Base-by-base conservation (phyloP, 2,113 vertebrate species). In the Microcebus jonahi region DNA sequence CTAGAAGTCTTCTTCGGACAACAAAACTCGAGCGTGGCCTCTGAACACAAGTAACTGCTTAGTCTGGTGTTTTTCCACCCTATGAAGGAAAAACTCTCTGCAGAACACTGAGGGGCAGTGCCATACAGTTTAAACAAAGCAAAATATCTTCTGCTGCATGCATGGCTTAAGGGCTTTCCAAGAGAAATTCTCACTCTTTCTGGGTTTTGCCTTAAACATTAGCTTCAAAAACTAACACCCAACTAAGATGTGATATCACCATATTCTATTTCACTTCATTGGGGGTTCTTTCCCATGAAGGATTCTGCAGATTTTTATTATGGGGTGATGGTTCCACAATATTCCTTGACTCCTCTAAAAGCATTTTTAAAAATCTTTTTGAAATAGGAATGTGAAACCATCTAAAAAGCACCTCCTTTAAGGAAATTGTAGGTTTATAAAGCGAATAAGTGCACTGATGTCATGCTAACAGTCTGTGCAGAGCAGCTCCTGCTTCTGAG, bases 221-320 rank as follows among this genome's bases (percentile, higher is more conserved):
- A 63, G 15, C 45, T 92, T 68, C 84, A 90, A 45, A 84, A 63
- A 20, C 88, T 92, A 50, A 87, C 9, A 88, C 57, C 39, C 65
- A 50, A 50, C 45, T 80, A 79, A 84, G 39, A 77, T 42, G 29
- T 0, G 0, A 10, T 76, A 68, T 65, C 48, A 36, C 23, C n/a
- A 31, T 79, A 68, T 92, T 90, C 65, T 53, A 8, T 81, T 80
- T 92, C 57, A 75, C 21, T 63, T 90, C 39, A 27, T 61, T 76
- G 42, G 31, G 50, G 87, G 42, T 71, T 50, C 34, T 88, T 96
- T 25, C 21, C 42, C 18, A 1, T 45, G 63, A 81, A 71, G 50
- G 55, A 67, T 77, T 96, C 57, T 80, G 36, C 11, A 91, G n/a
- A 79, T 87, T 88, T 97, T 85, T 93, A 70, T 91, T 89, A 36